Evolutionary conservation across 1,140 invertebrate genomes (phyloP).

Genomic region (Sipha flava): DNA sequence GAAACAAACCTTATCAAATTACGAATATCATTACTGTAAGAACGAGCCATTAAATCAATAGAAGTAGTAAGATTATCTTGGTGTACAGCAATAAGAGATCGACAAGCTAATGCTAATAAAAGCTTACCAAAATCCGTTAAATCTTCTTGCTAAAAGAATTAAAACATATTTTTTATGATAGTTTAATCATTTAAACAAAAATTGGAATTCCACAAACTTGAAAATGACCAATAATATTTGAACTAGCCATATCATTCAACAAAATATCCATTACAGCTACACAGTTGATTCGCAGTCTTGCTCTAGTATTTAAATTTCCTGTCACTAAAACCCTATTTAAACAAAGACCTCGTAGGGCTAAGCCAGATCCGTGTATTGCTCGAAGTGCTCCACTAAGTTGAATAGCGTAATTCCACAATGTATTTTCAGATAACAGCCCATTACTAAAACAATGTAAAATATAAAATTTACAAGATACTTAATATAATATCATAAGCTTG

Average conservation of each 20-base stretch:
- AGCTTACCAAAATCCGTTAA: slow-evolving; percentile 82
- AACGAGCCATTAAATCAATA: slow-evolving; percentile 77
- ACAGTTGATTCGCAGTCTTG: slow-evolving; percentile 67
- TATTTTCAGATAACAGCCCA: slow-evolving; percentile 74
- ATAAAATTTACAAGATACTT: not conserved
- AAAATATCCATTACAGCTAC: slow-evolving; percentile 76
- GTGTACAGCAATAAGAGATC: slow-evolving; percentile 77
- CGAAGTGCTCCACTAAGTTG: slow-evolving; percentile 90
- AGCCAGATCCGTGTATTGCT: slow-evolving; percentile 76
- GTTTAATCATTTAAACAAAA: not conserved
- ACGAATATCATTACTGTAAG: slow-evolving; percentile 85
- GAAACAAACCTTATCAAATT: slow-evolving; percentile 81
- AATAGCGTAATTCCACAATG: slow-evolving; percentile 92
- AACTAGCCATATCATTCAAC: slow-evolving; percentile 58
- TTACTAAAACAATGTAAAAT: slow-evolving; percentile 40
- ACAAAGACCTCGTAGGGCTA: slow-evolving; percentile 66
- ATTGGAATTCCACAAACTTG: slow-evolving; percentile 44
- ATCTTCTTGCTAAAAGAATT: slow-evolving; percentile 69
- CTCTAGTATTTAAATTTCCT: slow-evolving; percentile 48
- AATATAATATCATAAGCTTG: not conserved
- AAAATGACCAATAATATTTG: slow-evolving; percentile 66
- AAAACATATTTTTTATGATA: not conserved
- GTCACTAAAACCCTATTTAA: slow-evolving; percentile 75
- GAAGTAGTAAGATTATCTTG: slow-evolving; percentile 75
- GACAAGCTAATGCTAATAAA: slow-evolving; percentile 82